Conservation (phyloP, 1,140 invertebrate species). For the Geopemphigus sp. region DNA sequence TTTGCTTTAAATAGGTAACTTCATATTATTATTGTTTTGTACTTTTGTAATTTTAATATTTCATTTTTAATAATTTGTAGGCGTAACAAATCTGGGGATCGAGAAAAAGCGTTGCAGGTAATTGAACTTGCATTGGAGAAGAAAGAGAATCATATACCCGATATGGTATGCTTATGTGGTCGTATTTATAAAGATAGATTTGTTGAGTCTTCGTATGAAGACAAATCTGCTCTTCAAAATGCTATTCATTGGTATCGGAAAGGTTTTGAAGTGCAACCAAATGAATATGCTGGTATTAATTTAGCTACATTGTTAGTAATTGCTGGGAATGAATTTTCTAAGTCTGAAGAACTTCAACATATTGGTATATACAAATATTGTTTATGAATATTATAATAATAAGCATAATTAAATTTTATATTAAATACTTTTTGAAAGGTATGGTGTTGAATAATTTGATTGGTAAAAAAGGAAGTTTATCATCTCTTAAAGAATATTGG, state of each 20-base stretch:
- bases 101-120: constrained; percentile 88
- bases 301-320: constrained; percentile 97
- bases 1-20: constrained; percentile 90
- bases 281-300: constrained; percentile 99
- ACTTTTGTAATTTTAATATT: not conserved
- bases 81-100: constrained; percentile 88
- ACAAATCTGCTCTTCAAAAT: constrained; percentile 82
- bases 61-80: constrained; percentile 57
- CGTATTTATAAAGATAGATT: constrained; percentile 99
- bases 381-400: not conserved
- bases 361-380: constrained; percentile 61
- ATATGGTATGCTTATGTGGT: constrained; percentile 97
- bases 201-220: constrained; percentile 89
- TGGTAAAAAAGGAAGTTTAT: constrained; percentile 94
- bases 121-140: constrained; percentile 87
- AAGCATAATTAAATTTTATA: not conserved
- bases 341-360: constrained; percentile 85
- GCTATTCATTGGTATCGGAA: constrained; percentile 98
- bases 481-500: constrained; percentile 95
- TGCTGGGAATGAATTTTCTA: constrained; percentile 91
- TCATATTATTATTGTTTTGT: not conserved
- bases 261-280: constrained; percentile 94
- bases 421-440: constrained; percentile 58
- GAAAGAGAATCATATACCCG: constrained; percentile 90
- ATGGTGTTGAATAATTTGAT: constrained; percentile 97